These are phyloP conservation scores for Xylophagus ater DNA, from an alignment of 2,888 invertebrate species.

Conservation along the genomic window DNA sequence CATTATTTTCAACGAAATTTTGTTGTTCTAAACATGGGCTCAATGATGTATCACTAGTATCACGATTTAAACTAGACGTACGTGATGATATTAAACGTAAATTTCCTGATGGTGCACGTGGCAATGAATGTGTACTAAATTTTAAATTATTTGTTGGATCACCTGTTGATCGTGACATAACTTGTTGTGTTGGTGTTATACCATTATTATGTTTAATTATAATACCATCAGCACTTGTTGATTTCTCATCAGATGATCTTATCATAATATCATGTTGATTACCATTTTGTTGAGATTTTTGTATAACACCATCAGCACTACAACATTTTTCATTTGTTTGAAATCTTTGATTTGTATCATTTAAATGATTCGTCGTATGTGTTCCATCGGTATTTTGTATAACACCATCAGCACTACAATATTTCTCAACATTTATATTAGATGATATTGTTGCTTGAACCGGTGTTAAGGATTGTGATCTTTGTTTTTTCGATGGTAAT, in stretches of 20 bases:
- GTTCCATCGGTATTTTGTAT: constrained; percentile 41
- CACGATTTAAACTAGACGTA: constrained; percentile 47
- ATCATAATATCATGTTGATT: constrained; percentile 12
- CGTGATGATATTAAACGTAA: constrained; percentile 40
- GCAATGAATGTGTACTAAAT: constrained; percentile 49
- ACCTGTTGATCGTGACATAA: constrained; percentile 39
- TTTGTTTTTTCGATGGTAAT: constrained; percentile 51
- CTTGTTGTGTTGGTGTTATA: constrained; percentile 30
- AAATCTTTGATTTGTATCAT: constrained; percentile 21
- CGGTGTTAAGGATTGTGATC: constrained; percentile 71
- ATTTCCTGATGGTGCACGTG: constrained; percentile 38
- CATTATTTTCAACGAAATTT: constrained; percentile 47
- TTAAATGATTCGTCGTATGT: constrained; percentile 7
- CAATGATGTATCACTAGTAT: constrained; percentile 47
- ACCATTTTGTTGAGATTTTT: constrained; percentile 22
- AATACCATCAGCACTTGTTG: constrained; percentile 45
- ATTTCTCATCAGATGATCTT: constrained; percentile 38
- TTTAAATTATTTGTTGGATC: constrained; percentile 27
- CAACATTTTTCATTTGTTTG: constrained; percentile 46
- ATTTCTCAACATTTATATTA: constrained; percentile 42
- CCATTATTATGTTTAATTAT: constrained; percentile 31
- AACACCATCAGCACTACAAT: constrained; percentile 59
- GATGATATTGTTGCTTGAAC: constrained; percentile 36
- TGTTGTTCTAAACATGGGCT: constrained; percentile 49
- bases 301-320: constrained; percentile 58